Conservation (phyloP, 2,113 vertebrate genomes). For the Triplophysa tibetana region DNA sequence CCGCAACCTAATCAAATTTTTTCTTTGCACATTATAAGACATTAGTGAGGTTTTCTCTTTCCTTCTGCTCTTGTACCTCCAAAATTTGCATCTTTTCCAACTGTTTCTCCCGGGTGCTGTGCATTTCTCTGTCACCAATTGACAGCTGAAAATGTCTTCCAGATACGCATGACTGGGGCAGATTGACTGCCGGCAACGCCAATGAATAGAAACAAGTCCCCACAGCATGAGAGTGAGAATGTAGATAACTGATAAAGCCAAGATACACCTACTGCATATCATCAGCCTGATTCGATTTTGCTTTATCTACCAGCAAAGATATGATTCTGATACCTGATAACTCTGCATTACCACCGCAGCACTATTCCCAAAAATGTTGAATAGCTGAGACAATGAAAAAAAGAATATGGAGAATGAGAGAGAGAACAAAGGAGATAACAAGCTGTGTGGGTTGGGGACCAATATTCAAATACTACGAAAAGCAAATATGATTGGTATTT, state of each 20-base stretch:
- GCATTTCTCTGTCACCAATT: slow-evolving; percentile 57
- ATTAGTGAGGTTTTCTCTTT: slow-evolving; percentile 22
- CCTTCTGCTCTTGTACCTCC: slow-evolving; percentile 53
- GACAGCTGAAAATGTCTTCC: slow-evolving; percentile 61
- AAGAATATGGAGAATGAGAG: not conserved
- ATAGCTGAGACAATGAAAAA: not conserved
- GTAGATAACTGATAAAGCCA: slow-evolving; percentile 63
- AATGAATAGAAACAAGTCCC: slow-evolving; percentile 59
- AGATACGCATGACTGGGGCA: slow-evolving; percentile 67
- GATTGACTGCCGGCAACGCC: slow-evolving; percentile 63
- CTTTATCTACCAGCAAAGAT: slow-evolving; percentile 57
- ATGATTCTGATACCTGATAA: slow-evolving; percentile 30
- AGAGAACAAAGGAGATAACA: not conserved
- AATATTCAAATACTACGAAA: not conserved
- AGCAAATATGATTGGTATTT: slow-evolving; percentile 21
- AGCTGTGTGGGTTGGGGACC: not conserved
- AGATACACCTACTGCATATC: slow-evolving; percentile 67
- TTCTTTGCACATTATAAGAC: not conserved
- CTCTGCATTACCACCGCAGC: not conserved
- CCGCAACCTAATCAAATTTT: not conserved
- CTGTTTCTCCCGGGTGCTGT: slow-evolving; percentile 47
- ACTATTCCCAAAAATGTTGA: not conserved
- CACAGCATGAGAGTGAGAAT: slow-evolving; percentile 61
- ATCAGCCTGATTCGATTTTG: slow-evolving; percentile 59
- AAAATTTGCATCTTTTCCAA: slow-evolving; percentile 64